Evolutionary conservation across 2,888 invertebrate species (phyloP), one percentile per base, ranked within the genome.

Genomic region (Zaprionus bogoriensis): DNA sequence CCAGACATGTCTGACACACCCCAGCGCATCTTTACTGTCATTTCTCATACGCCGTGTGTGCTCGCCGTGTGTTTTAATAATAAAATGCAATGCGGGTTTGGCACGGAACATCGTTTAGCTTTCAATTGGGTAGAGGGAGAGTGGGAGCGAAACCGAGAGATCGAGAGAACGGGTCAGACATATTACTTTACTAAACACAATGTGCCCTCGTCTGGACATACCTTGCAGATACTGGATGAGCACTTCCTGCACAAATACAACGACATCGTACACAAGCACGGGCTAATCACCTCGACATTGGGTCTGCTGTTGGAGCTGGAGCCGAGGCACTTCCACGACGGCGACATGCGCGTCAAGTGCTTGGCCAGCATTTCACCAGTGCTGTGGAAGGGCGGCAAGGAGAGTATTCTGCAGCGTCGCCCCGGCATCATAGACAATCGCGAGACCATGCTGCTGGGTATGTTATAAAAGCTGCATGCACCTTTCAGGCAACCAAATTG

Each of bases 371-470:
- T 94, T 77, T 92, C 93, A 12, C 93, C 93, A 10, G 92, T 93
- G 1, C 88, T 93, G 51, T 93, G 93, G 92, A 92, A 92, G 70
- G 93, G 93, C 19, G 93, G 93, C 87, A 90, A 92, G 70, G 93
- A 93, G 80, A 93, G 93, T 74, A 92, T 93, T 1, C 91, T 93
- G 17, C 92, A 93, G 84, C 92, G 92, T 42, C 90, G 92, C 47
- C 92, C 92, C 30, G 91, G 91, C 30, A 91, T 93, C 60, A 92
- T 93, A 82, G 93, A 93, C 84, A 93, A 93, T 89, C 91, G 93
- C 70, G 93, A 93, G 88, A 93, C 93, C 23, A 92, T 93, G 87
- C 89, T 94, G 65, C 91, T 93, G 78, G 94, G 93, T 94, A 90
- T 92, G 92, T 79, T 92, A 92, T 79, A 45, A 22, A 14, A 17